A percentile compares a stretch with the other conserved stretches of the same genome.
These are phyloP conservation scores for Rousettus leschenaultii DNA, from an alignment of 2,113 vertebrate genomes.

Conservation along the genomic window DNA sequence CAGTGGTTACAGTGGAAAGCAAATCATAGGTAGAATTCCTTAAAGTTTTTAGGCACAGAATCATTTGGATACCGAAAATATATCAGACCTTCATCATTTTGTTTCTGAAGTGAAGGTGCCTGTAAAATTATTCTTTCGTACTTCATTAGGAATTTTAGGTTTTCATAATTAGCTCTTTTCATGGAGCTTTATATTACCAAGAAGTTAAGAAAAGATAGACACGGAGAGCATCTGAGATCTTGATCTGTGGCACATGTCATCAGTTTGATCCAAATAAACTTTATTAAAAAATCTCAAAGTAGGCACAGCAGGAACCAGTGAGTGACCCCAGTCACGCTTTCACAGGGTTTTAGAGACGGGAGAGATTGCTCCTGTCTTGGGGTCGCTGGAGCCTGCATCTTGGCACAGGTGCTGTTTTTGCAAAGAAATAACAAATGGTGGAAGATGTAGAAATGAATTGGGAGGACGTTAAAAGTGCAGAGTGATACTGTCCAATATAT, in stretches of 20 bases:
- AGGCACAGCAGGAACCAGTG: fast-evolving
- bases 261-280: no score
- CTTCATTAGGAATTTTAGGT: neutral
- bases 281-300: no score
- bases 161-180: neutral
- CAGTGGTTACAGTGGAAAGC: neutral
- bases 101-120: neutral
- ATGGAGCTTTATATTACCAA: neutral
- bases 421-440: neutral
- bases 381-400: fast-evolving
- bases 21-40: neutral
- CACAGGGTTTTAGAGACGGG: neutral
- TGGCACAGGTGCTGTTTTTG: fast-evolving
- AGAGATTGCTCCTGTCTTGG: neutral
- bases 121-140: neutral
- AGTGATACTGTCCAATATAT: fast-evolving
- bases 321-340: neutral
- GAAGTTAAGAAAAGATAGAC: neutral
- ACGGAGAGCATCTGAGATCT: no score
- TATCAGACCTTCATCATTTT: neutral
- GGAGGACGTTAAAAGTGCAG: no score
- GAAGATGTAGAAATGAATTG: neutral
- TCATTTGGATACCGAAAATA: neutral
- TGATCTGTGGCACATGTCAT: no score
- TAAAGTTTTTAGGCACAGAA: neutral